Evolutionary conservation across 53 echinoderm and acorn worm genomes (phyloP).

Genomic region (Stichopus horrens): DNA sequence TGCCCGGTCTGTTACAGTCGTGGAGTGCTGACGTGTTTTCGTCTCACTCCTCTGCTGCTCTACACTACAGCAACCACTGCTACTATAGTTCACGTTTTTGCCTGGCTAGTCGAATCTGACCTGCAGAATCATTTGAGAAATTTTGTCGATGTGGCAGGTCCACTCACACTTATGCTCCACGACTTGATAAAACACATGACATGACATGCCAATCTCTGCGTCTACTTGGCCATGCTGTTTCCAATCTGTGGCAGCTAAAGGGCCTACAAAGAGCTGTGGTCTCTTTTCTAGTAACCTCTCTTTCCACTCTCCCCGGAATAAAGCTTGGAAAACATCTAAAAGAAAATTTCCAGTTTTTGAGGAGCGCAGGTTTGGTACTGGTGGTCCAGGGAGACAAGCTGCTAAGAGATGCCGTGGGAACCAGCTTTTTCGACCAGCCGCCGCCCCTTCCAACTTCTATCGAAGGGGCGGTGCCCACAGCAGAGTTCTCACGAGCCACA

Average conservation of each 20-base stretch:
- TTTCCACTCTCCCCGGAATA: neutral
- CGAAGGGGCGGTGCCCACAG: neutral
- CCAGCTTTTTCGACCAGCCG: neutral
- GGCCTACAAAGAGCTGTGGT: neutral
- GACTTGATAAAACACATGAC: conserved; percentile 7
- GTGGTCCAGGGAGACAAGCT: conserved; percentile 23
- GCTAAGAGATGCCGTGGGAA: neutral
- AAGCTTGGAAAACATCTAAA: neutral
- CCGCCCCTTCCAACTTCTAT: neutral
- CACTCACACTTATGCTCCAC: conserved; percentile 13
- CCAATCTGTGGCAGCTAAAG: neutral
- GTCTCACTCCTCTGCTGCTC: too few relatives aligned
- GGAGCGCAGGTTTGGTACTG: conserved; percentile 1
- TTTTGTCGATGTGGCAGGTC: conserved; percentile 10
- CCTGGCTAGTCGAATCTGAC: neutral
- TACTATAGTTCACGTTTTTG: too few relatives aligned
- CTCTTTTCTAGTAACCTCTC: neutral
- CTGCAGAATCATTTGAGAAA: neutral
- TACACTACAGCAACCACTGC: too few relatives aligned
- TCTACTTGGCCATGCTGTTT: conserved; percentile 23
- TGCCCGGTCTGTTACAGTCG: too few relatives aligned
- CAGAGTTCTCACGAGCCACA: conserved; percentile 1
- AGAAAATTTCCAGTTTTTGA: neutral
- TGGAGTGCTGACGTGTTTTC: too few relatives aligned
- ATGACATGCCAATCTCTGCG: neutral